Base-by-base conservation (phyloP, 2,888 invertebrate species). In the Desoria tigrina region DNA sequence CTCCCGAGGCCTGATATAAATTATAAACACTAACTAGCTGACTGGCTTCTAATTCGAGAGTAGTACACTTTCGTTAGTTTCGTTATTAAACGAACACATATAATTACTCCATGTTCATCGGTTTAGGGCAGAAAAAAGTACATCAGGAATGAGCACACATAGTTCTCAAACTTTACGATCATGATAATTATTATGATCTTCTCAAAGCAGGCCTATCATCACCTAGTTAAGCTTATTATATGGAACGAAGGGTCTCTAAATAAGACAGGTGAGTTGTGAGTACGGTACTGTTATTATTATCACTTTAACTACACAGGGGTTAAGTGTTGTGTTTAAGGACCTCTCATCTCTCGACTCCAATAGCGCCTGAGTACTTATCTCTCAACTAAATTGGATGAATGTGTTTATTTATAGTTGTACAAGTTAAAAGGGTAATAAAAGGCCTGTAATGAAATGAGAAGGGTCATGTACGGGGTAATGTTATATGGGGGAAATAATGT, bases 341-440 rank as follows among this genome's bases (percentile, higher is more conserved):
- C 11, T 11, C 11, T 32, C 32, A n/a, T n/a, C n/a, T n/a, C n/a
- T n/a, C n/a, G n/a, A n/a, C n/a, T n/a, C n/a, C n/a, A n/a, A n/a
- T n/a, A n/a, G n/a, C 11, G 32, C 32, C 11, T 11, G n/a, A 45
- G 45, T 58, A 39, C 58, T 63, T 63, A 63, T 63, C 63, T 26
- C n/a, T n/a, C n/a, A n/a, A 26, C 28, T 63, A 63, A 63, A 63
- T 63, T 63, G 63, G 55, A 63, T 57, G 63, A 50, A 63, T 63
- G 58, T 45, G 57, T 58, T 63, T 63, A 63, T 63, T 63, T 63
- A 63, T 63, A 57, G 63, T 56, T 55, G 45, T 55, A 58, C 42
- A 37, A 68, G 63, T 68, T 66, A 73, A 69, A 71, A 69, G 65
- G 69, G 69, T 62, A 69, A 71, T 71, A 73, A 73, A 73, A 73